Evolutionary conservation across 2,888 invertebrate genomes (phyloP), one percentile per base, ranked within the genome.

Genomic region (Ditula angustiorana): DNA sequence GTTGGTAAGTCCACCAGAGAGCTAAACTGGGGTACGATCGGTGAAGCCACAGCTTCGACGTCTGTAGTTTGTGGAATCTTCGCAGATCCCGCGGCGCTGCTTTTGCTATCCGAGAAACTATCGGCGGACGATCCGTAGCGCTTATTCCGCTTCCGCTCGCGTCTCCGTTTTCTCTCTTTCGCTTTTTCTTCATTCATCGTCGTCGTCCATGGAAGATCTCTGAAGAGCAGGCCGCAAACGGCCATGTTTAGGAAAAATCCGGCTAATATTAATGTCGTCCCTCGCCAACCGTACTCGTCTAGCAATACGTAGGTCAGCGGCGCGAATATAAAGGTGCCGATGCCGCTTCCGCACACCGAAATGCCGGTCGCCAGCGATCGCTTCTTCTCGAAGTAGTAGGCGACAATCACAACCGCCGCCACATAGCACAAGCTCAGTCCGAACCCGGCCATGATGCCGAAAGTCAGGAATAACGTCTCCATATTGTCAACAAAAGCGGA

Each of bases 351-450:
- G 85, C 97, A 97, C 0, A 97, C 97, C 0, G 97, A 96, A 56
- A 97, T 92, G 0, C 97, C 97, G 10, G 97, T 98, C 5, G 98
- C 98, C 69, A 97, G 94, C 0, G 97, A 97, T 65, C 97, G 94
- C 78, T 94, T 95, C 83, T 96, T 96, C 78, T 97, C 97, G 82
- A 98, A 98, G 83, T 97, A 98, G 82, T 97, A 97, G 0, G 97
- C 97, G 28, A 98, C 97, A 71, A 97, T 96, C 1, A 98, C 97
- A 5, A 98, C 97, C 0, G 97, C 97, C n/a, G 97, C 96, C 56
- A 97, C 97, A 86, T 97, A 98, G 82, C 97, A 97, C 66, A 97
- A 92, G 74, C 97, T 96, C 69, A 98, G 90, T 11, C 97, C 98
- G 75, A 97, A 96, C 1, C 98, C 97, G 35, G 97, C 95, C 77